Evolutionary conservation across 2,888 invertebrate species (phyloP), one percentile per base, ranked within the genome.

Genomic region (Eupithecia tripunctaria): DNA sequence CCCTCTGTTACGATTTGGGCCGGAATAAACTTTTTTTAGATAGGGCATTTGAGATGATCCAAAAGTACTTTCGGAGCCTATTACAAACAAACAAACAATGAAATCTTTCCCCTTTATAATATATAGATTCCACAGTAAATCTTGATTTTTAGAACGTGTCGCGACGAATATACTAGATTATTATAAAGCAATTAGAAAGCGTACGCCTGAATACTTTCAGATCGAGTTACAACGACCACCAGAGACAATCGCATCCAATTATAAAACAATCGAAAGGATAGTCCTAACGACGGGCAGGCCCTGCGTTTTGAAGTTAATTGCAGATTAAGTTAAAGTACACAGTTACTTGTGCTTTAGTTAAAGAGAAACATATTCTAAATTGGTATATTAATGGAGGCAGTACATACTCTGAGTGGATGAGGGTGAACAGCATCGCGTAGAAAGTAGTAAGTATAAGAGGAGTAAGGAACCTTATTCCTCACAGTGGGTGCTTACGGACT

Each of bases 231-330:
- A 82, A 78, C 82, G 76, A 85, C 86, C 84, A 87, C 86, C 81
- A 60, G 74, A 79, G 77, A 79, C 82, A 82, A 85, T 84, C 82
- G 84, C 81, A 80, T 82, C 84, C 82, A 85, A 86, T 87, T 83
- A 82, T 76, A 82, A 77, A 84, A 87, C 87, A 88, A 86, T 84
- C 78, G 77, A 80, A 79, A 74, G 73, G 80, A 82, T 84, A 74
- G 79, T 76, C 79, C 78, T 79, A 82, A 73, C 77, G 64, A 76
- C 43, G 62, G 70, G 67, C 21, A 59, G 72, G 63, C 59, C 15
- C 27, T 59, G 27, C 14, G n/a, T 27, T 15, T 59, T n/a, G 59
- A 25, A 59, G 59, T n/a, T n/a, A 8, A n/a, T 47, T n/a, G 47
- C n/a, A 47, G 47, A 47, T 47, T 1, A n/a, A 7, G 3, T 47